Evolutionary conservation across 2,888 invertebrate genomes (phyloP), one percentile per base, ranked within the genome.

Genomic region (Caenorhabditis panamensis): DNA sequence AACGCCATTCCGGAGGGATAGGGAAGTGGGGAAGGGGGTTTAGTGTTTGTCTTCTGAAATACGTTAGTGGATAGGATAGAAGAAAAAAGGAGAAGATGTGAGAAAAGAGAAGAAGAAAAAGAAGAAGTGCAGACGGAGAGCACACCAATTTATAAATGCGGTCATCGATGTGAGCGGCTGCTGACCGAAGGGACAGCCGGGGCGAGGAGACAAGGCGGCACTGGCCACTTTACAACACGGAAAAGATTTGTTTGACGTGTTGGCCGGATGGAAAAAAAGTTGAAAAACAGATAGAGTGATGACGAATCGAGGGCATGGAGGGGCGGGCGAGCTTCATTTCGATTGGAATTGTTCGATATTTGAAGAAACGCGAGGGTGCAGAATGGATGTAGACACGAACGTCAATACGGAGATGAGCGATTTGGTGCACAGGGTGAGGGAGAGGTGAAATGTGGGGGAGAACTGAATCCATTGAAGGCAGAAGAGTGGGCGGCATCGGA

Each of bases 1-100:
- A 82, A 82, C 22, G 82, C 68, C 82, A 82, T 82, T 59, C 26
- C 56, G 31, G 37, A 63, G 59, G 64, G 49, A 36, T 26, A 37
- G 24, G 51, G 61, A 54, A 51, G 53, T 37, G 64, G 49, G 64
- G 51, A 56, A 53, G 41, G 58, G 51, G 51, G 51, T 51, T 31
- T 56, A 61, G 36, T 37, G n/a, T n/a, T 24, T 28, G 18, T 64
- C 20, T 22, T 44, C 53, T 62, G 68, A 72, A 67, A 54, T 37
- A 61, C 59, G 67, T 68, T 77, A 81, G 62, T 47, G 58, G 58
- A 66, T 53, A 56, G 37, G 18, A 54, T 28, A 66, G 28, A 49
- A 20, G 20, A 5, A 61, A 56, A 63, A 22, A 66, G 28, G 47
- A 58, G 20, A 24, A 61, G 44, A 47, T 49, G 54, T n/a, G 37